Conservation (phyloP, 1,140 invertebrate genomes). For the Leucophenga varia region DNA sequence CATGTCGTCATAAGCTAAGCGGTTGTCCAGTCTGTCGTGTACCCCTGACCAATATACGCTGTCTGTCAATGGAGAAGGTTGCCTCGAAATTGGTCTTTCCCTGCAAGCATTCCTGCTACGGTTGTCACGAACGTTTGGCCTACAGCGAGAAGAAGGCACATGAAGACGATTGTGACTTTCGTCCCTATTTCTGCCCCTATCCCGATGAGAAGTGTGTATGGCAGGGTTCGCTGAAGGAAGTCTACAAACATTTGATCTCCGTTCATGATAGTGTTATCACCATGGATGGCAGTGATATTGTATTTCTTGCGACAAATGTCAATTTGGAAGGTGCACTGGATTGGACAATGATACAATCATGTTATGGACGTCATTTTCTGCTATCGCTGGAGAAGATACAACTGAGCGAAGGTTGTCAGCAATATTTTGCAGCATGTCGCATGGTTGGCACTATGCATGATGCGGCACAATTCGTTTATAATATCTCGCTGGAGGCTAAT, state of each 20-base stretch:
- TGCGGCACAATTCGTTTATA: constrained; percentile 97
- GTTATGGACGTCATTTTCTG: constrained; percentile 98
- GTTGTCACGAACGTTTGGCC: constrained; percentile 84
- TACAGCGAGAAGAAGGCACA: constrained; percentile 96
- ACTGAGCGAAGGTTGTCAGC: constrained; percentile 94
- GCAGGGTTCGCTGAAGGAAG: constrained; percentile 92
- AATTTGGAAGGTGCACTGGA: constrained; percentile 98
- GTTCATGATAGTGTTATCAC: constrained; percentile 99
- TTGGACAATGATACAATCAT: constrained; percentile 99
- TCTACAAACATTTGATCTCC: constrained; percentile 94
- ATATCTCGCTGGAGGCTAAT: constrained; percentile 93
- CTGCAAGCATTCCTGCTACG: constrained; percentile 94
- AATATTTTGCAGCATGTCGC: constrained; percentile 99
- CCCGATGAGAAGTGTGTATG: constrained; percentile 98
- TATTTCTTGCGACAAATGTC: constrained; percentile 98
- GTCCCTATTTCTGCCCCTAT: constrained; percentile 97
- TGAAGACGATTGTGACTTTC: constrained; percentile 96
- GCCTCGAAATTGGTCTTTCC: constrained; percentile 97
- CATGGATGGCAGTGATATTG: constrained; percentile 95
- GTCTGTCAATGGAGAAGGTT: constrained; percentile 99
- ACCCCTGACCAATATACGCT: constrained; percentile 92
- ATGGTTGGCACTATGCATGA: constrained; percentile 97
- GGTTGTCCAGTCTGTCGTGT: constrained; percentile 97
- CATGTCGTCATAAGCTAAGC: constrained; percentile 91
- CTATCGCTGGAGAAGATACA: constrained; percentile 99